Evolutionary conservation across 2,888 invertebrate species (phyloP), one percentile per base, ranked within the genome.

Genomic region (Creontiades dilutus): DNA sequence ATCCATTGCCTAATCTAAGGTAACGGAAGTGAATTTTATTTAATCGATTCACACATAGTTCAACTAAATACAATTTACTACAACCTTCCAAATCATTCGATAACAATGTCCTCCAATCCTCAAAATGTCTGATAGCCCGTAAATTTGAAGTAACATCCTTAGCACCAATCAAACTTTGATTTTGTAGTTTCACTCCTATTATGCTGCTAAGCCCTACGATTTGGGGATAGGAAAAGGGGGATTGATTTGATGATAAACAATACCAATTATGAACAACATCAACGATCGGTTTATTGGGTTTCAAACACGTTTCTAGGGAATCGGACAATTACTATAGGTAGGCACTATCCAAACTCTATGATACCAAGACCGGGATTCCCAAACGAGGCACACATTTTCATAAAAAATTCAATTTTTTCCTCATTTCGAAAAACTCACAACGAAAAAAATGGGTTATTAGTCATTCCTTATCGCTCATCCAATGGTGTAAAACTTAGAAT

Each of bases 391-490:
- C 55, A 84, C 13, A 16, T 52, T 57, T 84, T 84, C 84, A 84
- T 84, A 84, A 84, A 84, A 84, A 84, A 84, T 57, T 84, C 84
- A 84, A 57, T 57, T 52, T 57, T 3, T 48, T 27, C 75, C 13
- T n/a, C 19, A 75, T 5, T 61, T 16, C 19, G 9, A 61, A 19
- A 61, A 61, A 16, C 61, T 61, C n/a, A n/a, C n/a, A n/a, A n/a
- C n/a, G 11, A 14, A n/a, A 3, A 9, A n/a, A 61, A 61, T 61
- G 61, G 61, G 19, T 3, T 61, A 16, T 61, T 61, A 3, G 19
- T 16, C 61, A 61, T 61, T 61, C 61, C 61, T 61, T 9, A 9
- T 19, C 61, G 9, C 61, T 61, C 61, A 19, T 61, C 61, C 61
- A 61, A n/a, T 61, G 52, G 52, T 52, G 52, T 52, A 52, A 52